Conservation (phyloP, 1,140 invertebrate species). For the Cotesia vestalis region DNA sequence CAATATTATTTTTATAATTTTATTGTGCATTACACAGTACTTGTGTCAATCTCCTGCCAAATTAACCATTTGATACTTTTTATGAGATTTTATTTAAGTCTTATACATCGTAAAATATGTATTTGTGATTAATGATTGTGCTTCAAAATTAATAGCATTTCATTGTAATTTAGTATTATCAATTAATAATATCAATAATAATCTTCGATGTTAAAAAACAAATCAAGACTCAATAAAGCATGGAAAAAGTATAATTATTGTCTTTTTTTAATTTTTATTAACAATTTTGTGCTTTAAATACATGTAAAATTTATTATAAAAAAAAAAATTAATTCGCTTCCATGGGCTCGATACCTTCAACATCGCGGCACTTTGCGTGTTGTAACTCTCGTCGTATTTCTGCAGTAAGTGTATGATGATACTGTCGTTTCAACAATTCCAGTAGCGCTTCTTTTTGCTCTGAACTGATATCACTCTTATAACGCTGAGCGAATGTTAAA, state of each 20-base stretch:
- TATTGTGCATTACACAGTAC: slow-evolving; percentile 1
- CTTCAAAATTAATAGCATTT: too few relatives aligned
- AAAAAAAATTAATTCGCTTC: slow-evolving; percentile 42
- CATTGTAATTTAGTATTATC: too few relatives aligned
- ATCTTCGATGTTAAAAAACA: too few relatives aligned
- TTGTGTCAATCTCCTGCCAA: slow-evolving; percentile 17
- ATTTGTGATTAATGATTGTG: too few relatives aligned
- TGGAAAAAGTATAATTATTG: too few relatives aligned
- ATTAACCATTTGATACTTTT: slow-evolving; percentile 19
- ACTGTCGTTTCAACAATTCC: slow-evolving; percentile 79
- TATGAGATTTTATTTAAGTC: neutral
- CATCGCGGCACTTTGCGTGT: slow-evolving; percentile 82
- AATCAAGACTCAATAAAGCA: too few relatives aligned
- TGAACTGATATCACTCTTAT: slow-evolving; percentile 92
- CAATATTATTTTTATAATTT: neutral
- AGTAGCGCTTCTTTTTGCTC: slow-evolving; percentile 91
- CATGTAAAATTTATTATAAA: neutral
- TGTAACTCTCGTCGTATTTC: slow-evolving; percentile 88
- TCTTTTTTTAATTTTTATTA: too few relatives aligned
- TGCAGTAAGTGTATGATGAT: slow-evolving; percentile 82
- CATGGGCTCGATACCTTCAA: slow-evolving; percentile 64
- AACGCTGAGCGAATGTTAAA: slow-evolving; percentile 93
- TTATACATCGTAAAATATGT: neutral
- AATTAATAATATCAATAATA: too few relatives aligned
- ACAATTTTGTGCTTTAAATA: neutral